Evolutionary conservation across 2,113 vertebrate genomes (phyloP), one percentile per base, ranked within the genome.

Genomic region (Pogona vitticeps): DNA sequence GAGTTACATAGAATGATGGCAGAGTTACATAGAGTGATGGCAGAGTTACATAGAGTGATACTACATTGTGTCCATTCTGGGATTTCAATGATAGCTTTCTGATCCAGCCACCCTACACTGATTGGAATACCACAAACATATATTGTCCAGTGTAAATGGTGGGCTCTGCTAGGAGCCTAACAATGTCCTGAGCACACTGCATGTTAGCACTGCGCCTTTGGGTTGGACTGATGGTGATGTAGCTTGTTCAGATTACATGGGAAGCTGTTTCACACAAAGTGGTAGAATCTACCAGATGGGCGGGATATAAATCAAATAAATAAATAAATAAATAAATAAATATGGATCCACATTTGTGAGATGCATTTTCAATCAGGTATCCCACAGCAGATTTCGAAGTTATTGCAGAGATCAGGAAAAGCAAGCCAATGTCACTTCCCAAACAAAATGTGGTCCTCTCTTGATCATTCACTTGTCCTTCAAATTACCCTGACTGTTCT

Each of bases 401-500:
- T 86, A 20, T 75, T 80, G 72, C 80, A 92, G 42, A 52, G 36
- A 61, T 28, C 67, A 82, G 80, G 88, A 93, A n/a, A 78, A 56
- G 65, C 84, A 87, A 86, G 23, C 40, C 59, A 2, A 73, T 86
- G 36, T 86, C 72, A 88, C 23, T 83, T 76, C 87, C 79, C 2
- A n/a, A n/a, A n/a, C n/a, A 1, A 89, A 91, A 80, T 21, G 1
- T 1, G 83, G 33, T 23, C 84, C 82, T 76, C 71, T 76, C 20
- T 6, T 23, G 20, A 61, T 79, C 42, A 88, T 91, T 26, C 85
- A 20, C 58, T 73, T 94, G 15, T 91, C 80, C 89, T 91, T 93
- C 84, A 84, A 70, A 76, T 80, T 84, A 63, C 56, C 85, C 91
- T 92, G 91, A 92, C 91, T 91, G 92, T 75, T 91, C 81, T 87